Conservation (phyloP, 2,113 vertebrate species). For the Galbula dea region DNA sequence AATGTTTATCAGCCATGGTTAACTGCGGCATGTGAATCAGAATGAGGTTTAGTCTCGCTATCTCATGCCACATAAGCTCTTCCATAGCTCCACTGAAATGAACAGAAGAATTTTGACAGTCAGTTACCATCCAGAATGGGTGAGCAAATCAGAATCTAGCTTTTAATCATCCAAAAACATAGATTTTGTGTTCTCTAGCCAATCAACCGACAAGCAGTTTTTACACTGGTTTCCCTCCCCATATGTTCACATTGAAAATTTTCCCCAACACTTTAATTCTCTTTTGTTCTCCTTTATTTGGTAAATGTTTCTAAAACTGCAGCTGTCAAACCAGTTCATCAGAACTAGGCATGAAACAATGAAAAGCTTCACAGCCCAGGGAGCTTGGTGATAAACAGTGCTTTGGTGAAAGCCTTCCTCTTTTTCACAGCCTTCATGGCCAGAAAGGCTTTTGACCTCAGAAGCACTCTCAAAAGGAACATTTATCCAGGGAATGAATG, state of each 20-base stretch:
- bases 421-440: slow-evolving; percentile 9
- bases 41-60: not conserved
- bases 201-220: not conserved
- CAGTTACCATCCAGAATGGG: not conserved
- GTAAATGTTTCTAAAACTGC: not conserved
- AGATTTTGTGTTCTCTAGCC: not conserved
- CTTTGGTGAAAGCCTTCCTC: slow-evolving; percentile 18
- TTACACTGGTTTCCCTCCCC: not conserved
- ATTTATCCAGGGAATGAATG: slow-evolving; percentile 29
- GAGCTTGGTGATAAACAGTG: not conserved
- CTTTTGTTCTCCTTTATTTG: not conserved
- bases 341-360: not conserved
- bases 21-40: not conserved
- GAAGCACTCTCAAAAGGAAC: not conserved
- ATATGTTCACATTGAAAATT: not conserved
- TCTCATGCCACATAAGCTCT: not conserved
- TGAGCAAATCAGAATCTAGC: not conserved
- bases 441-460: slow-evolving; percentile 33
- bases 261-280: not conserved
- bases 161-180: not conserved
- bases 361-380: not conserved
- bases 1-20: not conserved
- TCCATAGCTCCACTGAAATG: not conserved
- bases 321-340: not conserved
- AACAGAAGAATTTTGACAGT: not conserved